These are phyloP conservation scores for Timandra comae DNA, from an alignment of 2,888 invertebrate genomes.

Conservation along the genomic window DNA sequence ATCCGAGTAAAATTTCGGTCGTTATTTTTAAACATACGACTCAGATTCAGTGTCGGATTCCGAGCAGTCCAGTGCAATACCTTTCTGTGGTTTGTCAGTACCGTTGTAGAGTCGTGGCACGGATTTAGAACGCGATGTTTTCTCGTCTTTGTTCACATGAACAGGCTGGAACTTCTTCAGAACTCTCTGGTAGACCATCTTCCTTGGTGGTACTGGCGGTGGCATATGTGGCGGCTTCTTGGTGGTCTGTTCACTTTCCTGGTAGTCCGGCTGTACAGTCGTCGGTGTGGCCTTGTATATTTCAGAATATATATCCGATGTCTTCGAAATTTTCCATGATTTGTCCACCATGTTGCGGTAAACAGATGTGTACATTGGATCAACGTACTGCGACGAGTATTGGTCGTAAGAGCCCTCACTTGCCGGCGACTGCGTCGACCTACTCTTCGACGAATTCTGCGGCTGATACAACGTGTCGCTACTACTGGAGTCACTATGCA, in stretches of 20 bases:
- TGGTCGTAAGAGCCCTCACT: conserved; percentile 67
- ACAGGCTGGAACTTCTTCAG: conserved; percentile 80
- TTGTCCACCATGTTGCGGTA: conserved; percentile 41
- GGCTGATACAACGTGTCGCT: conserved; percentile 69
- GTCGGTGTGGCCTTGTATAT: conserved; percentile 73
- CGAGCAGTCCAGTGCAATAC: conserved; percentile 61
- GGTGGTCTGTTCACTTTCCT: conserved; percentile 50
- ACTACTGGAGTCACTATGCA: conserved; percentile 69
- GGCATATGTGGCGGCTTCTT: conserved; percentile 73
- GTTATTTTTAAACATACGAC: conserved; percentile 66
- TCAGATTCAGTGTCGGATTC: conserved; percentile 73
- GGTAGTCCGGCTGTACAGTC: conserved; percentile 61
- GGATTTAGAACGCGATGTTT: conserved; percentile 63
- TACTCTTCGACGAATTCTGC: conserved; percentile 59
- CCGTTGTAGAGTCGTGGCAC: conserved; percentile 65
- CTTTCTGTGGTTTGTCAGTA: conserved; percentile 49
- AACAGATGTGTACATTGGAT: conserved; percentile 65
- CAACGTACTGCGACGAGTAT: conserved; percentile 66
- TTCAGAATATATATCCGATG: conserved; percentile 55
- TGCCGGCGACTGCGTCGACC: conserved; percentile 65
- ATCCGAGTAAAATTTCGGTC: too few relatives aligned
- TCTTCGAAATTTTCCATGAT: conserved; percentile 31
- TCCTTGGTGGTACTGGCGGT: conserved; percentile 78
- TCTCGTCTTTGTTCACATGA: conserved; percentile 78
- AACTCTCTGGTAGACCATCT: conserved; percentile 66